Evolutionary conservation across 1,140 invertebrate genomes (phyloP).

Genomic region (Tribolium madens): DNA sequence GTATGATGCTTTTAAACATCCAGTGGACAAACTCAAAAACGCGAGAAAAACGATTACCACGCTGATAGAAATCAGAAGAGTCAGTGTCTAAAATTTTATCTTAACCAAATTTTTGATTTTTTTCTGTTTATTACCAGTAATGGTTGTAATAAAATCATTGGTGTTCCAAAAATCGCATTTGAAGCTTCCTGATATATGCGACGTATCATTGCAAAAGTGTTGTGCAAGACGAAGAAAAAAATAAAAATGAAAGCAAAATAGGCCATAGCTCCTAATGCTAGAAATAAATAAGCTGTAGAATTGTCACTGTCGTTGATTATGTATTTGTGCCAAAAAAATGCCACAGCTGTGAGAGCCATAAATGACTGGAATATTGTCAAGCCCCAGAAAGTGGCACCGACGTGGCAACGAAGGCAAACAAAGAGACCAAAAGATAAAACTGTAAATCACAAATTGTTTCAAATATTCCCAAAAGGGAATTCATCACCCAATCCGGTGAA

Average conservation of each 20-base stretch:
- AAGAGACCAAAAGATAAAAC: not conserved
- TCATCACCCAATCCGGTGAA: not conserved
- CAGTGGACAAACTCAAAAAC: not conserved
- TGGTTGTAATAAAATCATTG: not conserved
- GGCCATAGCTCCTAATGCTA: not conserved
- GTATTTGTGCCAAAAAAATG: conserved; percentile 2
- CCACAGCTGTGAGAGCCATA: not conserved
- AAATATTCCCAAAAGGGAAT: not conserved
- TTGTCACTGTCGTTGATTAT: not conserved
- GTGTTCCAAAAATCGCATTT: not conserved
- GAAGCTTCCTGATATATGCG: not conserved
- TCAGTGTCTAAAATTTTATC: not conserved
- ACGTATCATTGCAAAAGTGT: not conserved
- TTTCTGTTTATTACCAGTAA: not conserved
- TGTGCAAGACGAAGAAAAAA: not conserved
- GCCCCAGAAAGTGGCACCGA: not conserved
- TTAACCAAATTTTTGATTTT: not conserved
- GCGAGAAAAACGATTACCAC: not conserved
- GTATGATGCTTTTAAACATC: not conserved
- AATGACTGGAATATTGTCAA: not conserved
- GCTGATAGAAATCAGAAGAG: not conserved
- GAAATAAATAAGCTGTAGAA: not conserved
- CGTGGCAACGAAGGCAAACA: not conserved
- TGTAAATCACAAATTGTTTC: not conserved
- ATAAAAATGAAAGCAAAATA: not conserved